Conservation (phyloP, 2,888 invertebrate species). For the Platynereis dumerilii region DNA sequence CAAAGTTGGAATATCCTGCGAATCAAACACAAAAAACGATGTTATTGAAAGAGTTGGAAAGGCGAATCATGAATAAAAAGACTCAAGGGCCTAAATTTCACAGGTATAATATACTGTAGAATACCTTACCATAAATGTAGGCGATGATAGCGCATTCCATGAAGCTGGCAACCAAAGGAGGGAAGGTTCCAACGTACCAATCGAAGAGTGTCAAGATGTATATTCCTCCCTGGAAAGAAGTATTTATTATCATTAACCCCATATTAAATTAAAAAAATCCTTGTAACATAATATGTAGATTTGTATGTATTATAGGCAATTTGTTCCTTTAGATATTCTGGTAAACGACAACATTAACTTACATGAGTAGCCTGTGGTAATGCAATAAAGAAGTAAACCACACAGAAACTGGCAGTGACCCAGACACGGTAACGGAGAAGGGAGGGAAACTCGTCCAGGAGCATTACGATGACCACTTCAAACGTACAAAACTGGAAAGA, state of each 20-base stretch:
- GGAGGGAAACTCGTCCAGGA: constrained; percentile 14
- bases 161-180: constrained; percentile 15
- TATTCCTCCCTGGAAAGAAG: constrained; percentile 13
- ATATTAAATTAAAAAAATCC: neutral
- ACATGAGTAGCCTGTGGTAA: constrained; percentile 17
- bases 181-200: constrained; percentile 21
- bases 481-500: constrained; percentile 17
- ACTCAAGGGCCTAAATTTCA: no score
- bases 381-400: constrained; percentile 7
- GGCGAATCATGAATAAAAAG: no score
- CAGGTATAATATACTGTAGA: no score
- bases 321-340: no score
- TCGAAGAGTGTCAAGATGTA: constrained; percentile 18
- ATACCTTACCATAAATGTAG: constrained; percentile 22
- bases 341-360: no score
- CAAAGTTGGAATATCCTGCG: no score
- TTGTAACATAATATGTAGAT: neutral
- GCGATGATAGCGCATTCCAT: constrained; percentile 6
- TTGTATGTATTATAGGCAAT: neutral
- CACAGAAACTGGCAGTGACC: constrained; percentile 17
- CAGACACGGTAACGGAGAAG: neutral
- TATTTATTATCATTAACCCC: neutral
- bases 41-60: no score
- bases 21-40: no score
- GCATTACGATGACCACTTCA: constrained; percentile 10